phyloP scores from a whole-genome alignment of 2,888 invertebrate genomes.

The Acleris laterana region DNA sequence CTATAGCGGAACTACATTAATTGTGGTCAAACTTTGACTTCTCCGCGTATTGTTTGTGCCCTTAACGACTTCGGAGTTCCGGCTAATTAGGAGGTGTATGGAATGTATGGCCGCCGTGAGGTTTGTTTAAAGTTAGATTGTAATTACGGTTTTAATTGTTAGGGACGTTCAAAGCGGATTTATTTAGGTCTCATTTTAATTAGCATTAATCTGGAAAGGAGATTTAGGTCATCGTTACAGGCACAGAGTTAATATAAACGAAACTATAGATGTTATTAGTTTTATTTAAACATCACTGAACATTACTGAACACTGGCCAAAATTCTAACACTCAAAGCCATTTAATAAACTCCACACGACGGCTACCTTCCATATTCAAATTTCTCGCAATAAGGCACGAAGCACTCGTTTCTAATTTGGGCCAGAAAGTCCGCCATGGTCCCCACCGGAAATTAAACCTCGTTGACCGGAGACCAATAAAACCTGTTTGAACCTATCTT shows the following conservation, averaged over 20 bases:
- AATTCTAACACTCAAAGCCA: not conserved
- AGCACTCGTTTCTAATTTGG: constrained; percentile 1
- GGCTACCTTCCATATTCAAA: not conserved
- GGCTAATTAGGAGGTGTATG: constrained; percentile 20
- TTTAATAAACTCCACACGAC: not conserved
- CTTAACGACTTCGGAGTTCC: constrained; percentile 24
- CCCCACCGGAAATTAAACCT: constrained; percentile 28
- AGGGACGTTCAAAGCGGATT: not conserved
- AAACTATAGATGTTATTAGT: too few relatives aligned
- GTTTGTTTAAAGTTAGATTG: constrained; percentile 32
- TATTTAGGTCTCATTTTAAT: constrained; percentile 3
- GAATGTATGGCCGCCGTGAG: constrained; percentile 2
- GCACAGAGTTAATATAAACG: too few relatives aligned
- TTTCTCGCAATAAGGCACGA: not conserved
- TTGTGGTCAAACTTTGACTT: constrained; percentile 33
- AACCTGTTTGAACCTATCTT: constrained; percentile 5
- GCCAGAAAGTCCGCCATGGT: not conserved
- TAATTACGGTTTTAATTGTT: constrained; percentile 20
- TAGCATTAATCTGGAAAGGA: too few relatives aligned
- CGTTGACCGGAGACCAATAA: constrained; percentile 25
- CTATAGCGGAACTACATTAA: constrained; percentile 30
- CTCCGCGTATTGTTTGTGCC: constrained; percentile 27
- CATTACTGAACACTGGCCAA: too few relatives aligned
- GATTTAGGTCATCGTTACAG: too few relatives aligned
- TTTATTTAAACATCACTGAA: too few relatives aligned